A percentile compares a stretch with the other conserved stretches of the same genome.
phyloP scores from a whole-genome alignment of 2,888 invertebrate genomes.

The Notocelia uddmanniana region DNA sequence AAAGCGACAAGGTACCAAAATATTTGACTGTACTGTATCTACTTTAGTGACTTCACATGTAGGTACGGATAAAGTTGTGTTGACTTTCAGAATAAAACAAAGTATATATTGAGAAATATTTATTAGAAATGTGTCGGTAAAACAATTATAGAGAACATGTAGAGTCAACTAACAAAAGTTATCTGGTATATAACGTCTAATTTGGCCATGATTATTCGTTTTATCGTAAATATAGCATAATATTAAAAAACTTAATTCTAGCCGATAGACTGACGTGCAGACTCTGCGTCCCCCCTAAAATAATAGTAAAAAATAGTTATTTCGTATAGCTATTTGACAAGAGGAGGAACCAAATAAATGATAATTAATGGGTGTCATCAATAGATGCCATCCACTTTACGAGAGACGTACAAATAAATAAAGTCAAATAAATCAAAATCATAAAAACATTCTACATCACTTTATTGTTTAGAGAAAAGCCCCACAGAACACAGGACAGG shows the following conservation, averaged over 20 bases:
- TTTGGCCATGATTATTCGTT: slow-evolving; percentile 23
- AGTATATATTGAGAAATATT: not conserved
- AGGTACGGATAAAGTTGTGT: not conserved
- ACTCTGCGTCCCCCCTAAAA: slow-evolving; percentile 65
- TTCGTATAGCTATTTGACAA: too few species aligned
- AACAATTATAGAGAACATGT: not conserved
- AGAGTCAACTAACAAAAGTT: not conserved
- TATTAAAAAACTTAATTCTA: not conserved
- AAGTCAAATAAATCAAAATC: too few species aligned
- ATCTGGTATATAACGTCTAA: slow-evolving; percentile 1
- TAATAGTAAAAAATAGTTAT: slow-evolving; percentile 1
- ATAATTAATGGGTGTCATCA: too few species aligned
- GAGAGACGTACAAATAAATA: too few species aligned
- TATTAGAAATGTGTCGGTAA: not conserved
- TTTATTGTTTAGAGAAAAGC: too few species aligned
- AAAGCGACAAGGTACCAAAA: too few species aligned
- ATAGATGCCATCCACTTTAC: too few species aligned
- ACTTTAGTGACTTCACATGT: too few species aligned
- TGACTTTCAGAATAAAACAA: not conserved
- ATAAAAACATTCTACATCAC: too few species aligned
- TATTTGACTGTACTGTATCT: too few species aligned
- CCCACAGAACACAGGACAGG: too few species aligned
- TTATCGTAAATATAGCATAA: not conserved
- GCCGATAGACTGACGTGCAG: slow-evolving; percentile 49
- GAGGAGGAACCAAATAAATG: too few species aligned